phyloP scores from a whole-genome alignment of 1,140 invertebrate genomes.

The Babylonia areolata region DNA sequence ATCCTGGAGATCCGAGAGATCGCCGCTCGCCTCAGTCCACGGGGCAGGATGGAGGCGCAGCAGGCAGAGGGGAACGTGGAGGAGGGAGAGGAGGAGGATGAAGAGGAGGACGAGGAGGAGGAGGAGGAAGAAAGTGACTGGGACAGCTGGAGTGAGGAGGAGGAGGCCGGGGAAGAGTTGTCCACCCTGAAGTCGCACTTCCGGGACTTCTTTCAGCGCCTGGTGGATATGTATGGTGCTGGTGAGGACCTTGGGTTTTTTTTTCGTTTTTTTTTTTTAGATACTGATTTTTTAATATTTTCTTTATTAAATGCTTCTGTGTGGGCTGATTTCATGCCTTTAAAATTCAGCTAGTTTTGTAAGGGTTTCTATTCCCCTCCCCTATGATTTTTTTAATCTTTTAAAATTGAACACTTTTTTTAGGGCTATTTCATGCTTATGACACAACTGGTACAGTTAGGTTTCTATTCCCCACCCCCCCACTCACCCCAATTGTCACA shows the following conservation, averaged over 20 bases:
- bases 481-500: no score
- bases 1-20: slow-evolving; percentile 18
- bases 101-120: background rate
- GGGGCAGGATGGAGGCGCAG: background rate
- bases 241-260: background rate
- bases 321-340: no score
- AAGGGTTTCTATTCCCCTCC: no score
- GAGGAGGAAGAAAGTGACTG: slow-evolving; percentile 27
- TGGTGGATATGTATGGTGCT: slow-evolving; percentile 10
- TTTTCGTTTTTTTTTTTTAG: no score
- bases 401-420: no score
- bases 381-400: no score
- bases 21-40: background rate
- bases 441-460: no score
- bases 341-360: no score
- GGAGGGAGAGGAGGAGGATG: background rate
- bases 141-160: slow-evolving; percentile 39
- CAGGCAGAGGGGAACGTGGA: background rate
- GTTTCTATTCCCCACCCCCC: no score
- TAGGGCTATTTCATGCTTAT: no score
- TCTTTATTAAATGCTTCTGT: background rate
- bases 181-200: background rate
- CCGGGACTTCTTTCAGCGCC: slow-evolving; percentile 4
- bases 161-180: background rate
- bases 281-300: background rate